phyloP scores from a whole-genome alignment of 2,113 vertebrate genomes.

The Chrysochloris asiatica region DNA sequence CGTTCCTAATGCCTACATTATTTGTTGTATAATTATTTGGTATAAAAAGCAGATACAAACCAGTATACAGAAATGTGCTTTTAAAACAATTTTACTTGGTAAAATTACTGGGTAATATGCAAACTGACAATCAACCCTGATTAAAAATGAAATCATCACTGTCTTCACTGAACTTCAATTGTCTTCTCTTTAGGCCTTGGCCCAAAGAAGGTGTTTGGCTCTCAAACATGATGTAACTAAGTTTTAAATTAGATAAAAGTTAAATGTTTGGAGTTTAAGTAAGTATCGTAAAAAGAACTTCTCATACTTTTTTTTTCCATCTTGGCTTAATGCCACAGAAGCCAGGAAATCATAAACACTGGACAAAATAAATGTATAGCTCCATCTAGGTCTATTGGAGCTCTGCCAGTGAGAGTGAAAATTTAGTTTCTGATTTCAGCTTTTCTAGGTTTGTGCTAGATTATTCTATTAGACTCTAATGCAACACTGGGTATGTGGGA shows the following conservation, averaged over 20 bases:
- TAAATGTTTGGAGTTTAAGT: constrained; percentile 60
- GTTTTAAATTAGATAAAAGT: constrained; percentile 51
- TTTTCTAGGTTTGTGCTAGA: constrained; percentile 3
- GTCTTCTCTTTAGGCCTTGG: neutral
- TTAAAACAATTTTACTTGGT: neutral
- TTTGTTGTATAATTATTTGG: constrained; percentile 31
- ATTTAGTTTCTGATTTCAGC: neutral
- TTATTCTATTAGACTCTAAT: neutral
- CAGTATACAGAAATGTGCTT: neutral
- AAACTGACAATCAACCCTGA: neutral
- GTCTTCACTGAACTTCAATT: too few relatives aligned
- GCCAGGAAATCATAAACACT: constrained; percentile 54
- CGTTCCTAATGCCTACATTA: constrained; percentile 49
- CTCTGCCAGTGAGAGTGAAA: neutral
- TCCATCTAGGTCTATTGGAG: neutral
- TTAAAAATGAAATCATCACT: neutral
- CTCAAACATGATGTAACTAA: constrained; percentile 36
- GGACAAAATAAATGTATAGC: neutral
- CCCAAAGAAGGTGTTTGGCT: neutral
- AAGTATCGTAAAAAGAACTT: constrained; percentile 64
- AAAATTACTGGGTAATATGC: constrained; percentile 27
- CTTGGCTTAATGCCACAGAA: constrained; percentile 36
- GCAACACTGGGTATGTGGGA: neutral
- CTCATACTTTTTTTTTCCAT: constrained; percentile 29
- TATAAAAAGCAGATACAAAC: constrained; percentile 59